A percentile compares a stretch with the other conserved stretches of the same genome.
Evolutionary conservation across 2,113 vertebrate species (phyloP).

Genomic region (Barbus barbus): DNA sequence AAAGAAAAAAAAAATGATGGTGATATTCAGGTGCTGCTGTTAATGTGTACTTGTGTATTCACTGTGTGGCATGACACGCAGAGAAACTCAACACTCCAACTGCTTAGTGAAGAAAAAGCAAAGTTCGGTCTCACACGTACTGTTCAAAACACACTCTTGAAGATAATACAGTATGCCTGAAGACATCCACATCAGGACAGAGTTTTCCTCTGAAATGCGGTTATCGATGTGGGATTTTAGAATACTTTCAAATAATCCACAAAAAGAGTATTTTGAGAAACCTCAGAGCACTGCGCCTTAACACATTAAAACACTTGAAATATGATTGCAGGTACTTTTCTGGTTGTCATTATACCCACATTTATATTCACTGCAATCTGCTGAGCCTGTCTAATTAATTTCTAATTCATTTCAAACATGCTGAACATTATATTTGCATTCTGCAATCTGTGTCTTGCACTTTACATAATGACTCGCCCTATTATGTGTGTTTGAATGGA

Average conservation of each 20-base stretch:
- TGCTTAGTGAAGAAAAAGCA: not conserved
- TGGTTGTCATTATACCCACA: too few relatives aligned
- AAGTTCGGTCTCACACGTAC: not conserved
- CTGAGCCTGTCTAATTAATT: too few relatives aligned
- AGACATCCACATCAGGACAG: not conserved
- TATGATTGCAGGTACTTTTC: too few relatives aligned
- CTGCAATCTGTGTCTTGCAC: too few relatives aligned
- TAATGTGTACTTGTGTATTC: not conserved
- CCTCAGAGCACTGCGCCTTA: not conserved
- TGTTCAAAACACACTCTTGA: slow-evolving; percentile 5
- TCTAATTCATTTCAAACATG: too few relatives aligned
- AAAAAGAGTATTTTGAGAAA: slow-evolving; percentile 1
- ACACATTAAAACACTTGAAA: too few relatives aligned
- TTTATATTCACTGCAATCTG: too few relatives aligned
- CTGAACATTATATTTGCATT: too few relatives aligned
- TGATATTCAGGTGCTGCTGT: too few relatives aligned
- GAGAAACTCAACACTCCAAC: not conserved
- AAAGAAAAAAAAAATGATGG: too few relatives aligned
- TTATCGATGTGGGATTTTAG: not conserved
- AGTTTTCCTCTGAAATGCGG: not conserved
- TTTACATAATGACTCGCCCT: too few relatives aligned
- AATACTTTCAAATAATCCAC: not conserved
- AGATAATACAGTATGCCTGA: not conserved
- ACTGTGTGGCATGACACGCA: not conserved
- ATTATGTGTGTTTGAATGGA: too few relatives aligned